phyloP scores from a whole-genome alignment of 23 tunicate genomes.

The Halocynthia roretzi region DNA sequence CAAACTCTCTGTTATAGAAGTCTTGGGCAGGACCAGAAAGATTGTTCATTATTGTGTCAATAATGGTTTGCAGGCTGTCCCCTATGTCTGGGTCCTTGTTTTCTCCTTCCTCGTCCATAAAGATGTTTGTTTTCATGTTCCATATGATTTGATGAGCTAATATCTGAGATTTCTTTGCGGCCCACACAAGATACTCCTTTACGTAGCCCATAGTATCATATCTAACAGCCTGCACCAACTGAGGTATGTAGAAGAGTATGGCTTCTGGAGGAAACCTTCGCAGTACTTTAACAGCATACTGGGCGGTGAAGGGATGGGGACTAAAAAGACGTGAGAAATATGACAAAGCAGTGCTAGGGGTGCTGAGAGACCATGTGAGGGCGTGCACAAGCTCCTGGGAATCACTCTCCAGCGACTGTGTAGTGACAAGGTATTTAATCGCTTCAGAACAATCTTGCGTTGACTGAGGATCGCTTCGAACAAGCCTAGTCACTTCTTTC shows the following conservation, averaged over 20 bases:
- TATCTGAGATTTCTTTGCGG: slow-evolving; percentile 82
- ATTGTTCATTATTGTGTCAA: slow-evolving; percentile 57
- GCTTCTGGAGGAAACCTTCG: slow-evolving; percentile 93
- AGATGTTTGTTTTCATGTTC: slow-evolving; percentile 98
- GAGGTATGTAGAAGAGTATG: slow-evolving; percentile 97
- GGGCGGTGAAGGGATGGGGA: slow-evolving; percentile 97
- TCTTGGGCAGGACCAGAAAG: slow-evolving; percentile 72
- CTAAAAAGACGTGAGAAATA: slow-evolving; percentile 81
- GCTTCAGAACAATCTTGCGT: slow-evolving; percentile 66
- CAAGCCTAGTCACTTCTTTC: slow-evolving; percentile 69
- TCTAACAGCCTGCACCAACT: slow-evolving; percentile 88
- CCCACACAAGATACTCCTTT: slow-evolving; percentile 80
- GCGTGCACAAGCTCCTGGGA: slow-evolving; percentile 72
- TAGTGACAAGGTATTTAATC: slow-evolving; percentile 78
- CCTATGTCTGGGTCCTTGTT: slow-evolving; percentile 98
- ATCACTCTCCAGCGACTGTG: slow-evolving; percentile 77
- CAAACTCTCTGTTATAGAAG: slow-evolving; percentile 83
- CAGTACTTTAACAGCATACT: slow-evolving; percentile 89
- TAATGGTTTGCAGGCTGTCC: slow-evolving; percentile 51
- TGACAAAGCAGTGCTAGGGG: slow-evolving; percentile 93
- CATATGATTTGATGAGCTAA: slow-evolving; percentile 97
- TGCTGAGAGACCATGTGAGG: slow-evolving; percentile 75
- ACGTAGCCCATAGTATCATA: slow-evolving; percentile 99
- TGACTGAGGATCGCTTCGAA: slow-evolving; percentile 72
- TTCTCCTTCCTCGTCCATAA: slow-evolving; percentile 77